A percentile compares a stretch with the other conserved stretches of the same genome.
phyloP scores from a whole-genome alignment of 2,888 invertebrate genomes.

The Pemphredon lugubris region DNA sequence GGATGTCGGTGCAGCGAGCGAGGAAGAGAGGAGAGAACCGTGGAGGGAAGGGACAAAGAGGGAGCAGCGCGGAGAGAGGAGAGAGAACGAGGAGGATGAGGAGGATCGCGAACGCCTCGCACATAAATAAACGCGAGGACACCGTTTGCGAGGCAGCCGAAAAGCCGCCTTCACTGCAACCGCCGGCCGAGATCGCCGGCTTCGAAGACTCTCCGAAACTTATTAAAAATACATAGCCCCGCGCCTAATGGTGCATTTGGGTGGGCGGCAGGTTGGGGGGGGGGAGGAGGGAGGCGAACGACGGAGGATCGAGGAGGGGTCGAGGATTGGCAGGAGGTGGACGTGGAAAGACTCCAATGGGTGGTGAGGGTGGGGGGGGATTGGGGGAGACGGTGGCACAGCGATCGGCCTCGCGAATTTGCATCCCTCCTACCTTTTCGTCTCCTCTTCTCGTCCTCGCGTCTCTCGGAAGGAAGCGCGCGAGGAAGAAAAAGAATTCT shows the following conservation, averaged over 20 bases:
- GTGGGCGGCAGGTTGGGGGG: too few relatives aligned
- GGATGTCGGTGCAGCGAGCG: constrained; percentile 37
- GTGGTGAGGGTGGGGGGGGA: neutral
- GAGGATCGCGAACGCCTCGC: constrained; percentile 67
- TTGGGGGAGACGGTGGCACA: constrained; percentile 45
- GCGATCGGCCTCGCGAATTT: constrained; percentile 64
- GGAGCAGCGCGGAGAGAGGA: constrained; percentile 31
- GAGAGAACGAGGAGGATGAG: constrained; percentile 28
- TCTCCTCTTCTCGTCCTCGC: constrained; percentile 1
- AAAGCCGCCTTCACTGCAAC: constrained; percentile 72
- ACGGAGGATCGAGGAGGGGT: constrained; percentile 35
- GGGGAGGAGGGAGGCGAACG: too few relatives aligned
- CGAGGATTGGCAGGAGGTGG: constrained; percentile 58
- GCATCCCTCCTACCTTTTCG: constrained; percentile 47
- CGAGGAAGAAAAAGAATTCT: neutral
- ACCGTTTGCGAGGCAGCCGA: constrained; percentile 72
- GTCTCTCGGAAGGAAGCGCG: constrained; percentile 22
- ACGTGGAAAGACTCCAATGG: constrained; percentile 37
- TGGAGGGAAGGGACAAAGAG: constrained; percentile 29
- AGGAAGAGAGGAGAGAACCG: constrained; percentile 27
- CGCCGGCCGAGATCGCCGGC: constrained; percentile 66
- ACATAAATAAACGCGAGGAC: constrained; percentile 77
- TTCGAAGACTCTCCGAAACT: constrained; percentile 73
- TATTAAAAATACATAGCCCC: constrained; percentile 78
- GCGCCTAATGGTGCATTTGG: constrained; percentile 72